These are phyloP conservation scores for Melospiza melodia DNA, from an alignment of 2,113 vertebrate species.

Conservation along the genomic window DNA sequence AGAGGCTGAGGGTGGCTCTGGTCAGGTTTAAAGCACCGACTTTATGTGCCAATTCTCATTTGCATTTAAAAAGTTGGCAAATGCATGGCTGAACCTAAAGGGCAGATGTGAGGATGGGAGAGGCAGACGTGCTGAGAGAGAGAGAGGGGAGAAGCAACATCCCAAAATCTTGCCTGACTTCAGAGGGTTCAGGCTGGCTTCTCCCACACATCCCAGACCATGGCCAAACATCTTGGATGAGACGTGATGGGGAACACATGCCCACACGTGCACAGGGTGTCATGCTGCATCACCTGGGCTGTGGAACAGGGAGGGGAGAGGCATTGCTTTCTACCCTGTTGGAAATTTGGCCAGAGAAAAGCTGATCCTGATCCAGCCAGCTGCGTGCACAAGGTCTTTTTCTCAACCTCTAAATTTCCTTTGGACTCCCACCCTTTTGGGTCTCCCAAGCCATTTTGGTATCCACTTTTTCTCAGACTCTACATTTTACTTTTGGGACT, in stretches of 20 bases:
- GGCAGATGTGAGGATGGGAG: neutral
- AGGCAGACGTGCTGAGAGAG: rapidly evolving
- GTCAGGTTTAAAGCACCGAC: neutral
- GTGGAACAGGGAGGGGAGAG: neutral
- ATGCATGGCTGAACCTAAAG: neutral
- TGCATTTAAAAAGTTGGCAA: neutral
- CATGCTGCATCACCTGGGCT: neutral
- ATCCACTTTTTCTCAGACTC: neutral
- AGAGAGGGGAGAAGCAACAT: neutral
- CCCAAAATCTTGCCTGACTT: neutral
- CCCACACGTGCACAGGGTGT: neutral
- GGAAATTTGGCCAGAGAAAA: neutral
- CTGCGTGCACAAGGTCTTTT: neutral
- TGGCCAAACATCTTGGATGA: neutral
- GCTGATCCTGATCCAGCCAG: neutral
- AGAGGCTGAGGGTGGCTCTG: neutral
- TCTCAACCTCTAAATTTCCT: neutral
- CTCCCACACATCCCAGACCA: neutral
- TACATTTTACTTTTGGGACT: neutral
- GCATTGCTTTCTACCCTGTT: neutral
- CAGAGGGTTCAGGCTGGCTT: neutral
- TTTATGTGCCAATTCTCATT: neutral
- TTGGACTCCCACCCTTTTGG: neutral
- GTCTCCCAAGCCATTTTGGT: neutral
- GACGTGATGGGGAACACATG: rapidly evolving